These are phyloP conservation scores for Taxidea taxus DNA, from an alignment of 2,113 vertebrate genomes.

Conservation along the genomic window DNA sequence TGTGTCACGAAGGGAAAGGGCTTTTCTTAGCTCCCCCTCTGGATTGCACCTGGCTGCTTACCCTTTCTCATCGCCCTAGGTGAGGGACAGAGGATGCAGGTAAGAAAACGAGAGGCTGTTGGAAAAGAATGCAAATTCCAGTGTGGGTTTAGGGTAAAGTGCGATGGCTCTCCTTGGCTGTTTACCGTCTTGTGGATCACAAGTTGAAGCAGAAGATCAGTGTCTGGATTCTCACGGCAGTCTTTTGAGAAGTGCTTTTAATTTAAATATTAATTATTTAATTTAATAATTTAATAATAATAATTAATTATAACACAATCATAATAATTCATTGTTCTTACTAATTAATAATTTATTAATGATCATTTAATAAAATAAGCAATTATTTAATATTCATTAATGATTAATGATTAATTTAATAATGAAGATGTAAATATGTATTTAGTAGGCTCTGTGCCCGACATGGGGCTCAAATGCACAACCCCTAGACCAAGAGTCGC, in stretches of 20 bases:
- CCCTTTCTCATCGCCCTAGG: neutral
- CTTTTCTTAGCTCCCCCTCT: neutral
- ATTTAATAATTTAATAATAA: too few species aligned
- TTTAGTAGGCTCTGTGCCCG: neutral
- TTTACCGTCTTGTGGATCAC: too few species aligned
- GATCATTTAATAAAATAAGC: too few species aligned
- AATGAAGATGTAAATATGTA: neutral
- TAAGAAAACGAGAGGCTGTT: neutral
- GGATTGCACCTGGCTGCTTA: neutral
- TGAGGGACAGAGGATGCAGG: neutral
- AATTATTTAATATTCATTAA: too few species aligned
- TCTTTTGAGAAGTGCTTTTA: neutral
- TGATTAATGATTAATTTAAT: too few species aligned
- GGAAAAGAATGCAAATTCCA: neutral
- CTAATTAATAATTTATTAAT: too few species aligned
- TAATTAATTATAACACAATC: too few species aligned
- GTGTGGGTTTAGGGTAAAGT: neutral
- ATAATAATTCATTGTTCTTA: too few species aligned
- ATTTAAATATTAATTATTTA: too few species aligned
- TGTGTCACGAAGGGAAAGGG: neutral
- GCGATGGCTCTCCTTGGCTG: neutral
- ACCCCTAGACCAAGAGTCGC: neutral
- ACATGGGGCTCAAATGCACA: neutral
- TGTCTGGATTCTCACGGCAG: fast-evolving
- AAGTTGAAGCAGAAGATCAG: neutral